Percentiles rank a stretch among this genome's conserved stretches.
Evolutionary conservation across 2,113 vertebrate genomes (phyloP).

Genomic region (Phylloscopus trochiloides): DNA sequence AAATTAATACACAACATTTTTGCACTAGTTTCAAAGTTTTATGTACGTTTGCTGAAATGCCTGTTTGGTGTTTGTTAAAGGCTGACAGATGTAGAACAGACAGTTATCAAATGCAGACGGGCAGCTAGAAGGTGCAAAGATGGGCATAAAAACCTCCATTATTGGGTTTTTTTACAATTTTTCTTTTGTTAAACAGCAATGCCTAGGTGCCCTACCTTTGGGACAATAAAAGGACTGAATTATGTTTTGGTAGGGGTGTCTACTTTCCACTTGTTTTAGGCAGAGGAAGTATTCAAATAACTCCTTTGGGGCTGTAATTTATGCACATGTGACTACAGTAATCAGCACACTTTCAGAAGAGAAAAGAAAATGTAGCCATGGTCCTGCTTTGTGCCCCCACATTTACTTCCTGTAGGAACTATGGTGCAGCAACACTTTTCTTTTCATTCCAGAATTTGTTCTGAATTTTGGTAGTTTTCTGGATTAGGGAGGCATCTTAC

Average conservation of each 20-base stretch:
- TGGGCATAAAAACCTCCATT: not conserved
- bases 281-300: not conserved
- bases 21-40: not conserved
- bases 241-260: not conserved
- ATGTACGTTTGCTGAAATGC: not conserved
- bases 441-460: not conserved
- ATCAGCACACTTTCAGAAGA: not conserved
- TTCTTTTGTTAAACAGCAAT: not conserved
- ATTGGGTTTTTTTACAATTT: not conserved
- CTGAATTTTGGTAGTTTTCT: not conserved
- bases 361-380: not conserved
- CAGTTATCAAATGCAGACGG: not conserved
- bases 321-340: not conserved
- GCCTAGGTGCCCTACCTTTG: not conserved
- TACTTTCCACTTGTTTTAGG: not conserved
- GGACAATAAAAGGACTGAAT: not conserved
- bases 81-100: not conserved
- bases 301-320: constrained; percentile 4
- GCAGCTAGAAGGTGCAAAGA: not conserved
- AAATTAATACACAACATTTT: not conserved
- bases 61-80: not conserved
- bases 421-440: not conserved
- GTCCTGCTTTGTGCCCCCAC: not conserved
- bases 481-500: not conserved
- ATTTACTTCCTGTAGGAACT: not conserved